Evolutionary conservation across 2,797 vertebrate species (phyloP), one percentile per base, ranked within the genome.

Genomic region (Pipistrellus kuhlii): DNA sequence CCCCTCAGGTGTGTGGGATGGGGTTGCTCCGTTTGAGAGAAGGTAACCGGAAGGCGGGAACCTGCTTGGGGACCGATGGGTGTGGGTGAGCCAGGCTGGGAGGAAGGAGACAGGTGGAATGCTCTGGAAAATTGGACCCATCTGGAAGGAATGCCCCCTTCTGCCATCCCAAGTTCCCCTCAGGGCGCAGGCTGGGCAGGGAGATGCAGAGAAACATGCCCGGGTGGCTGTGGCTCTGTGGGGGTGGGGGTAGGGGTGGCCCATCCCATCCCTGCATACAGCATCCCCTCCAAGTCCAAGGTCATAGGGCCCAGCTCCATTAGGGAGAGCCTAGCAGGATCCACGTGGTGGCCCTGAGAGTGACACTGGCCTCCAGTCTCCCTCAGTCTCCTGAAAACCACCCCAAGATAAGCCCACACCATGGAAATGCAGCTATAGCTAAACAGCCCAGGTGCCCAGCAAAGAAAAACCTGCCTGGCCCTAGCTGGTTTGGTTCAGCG

Each of bases 301-400:
- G 35, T 93, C 96, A 97, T 95, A 0, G 97, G 97, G 55, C 97
- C 97, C 0, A 96, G 97, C 90, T 98, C 97, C 90, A 97, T 94
- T 81, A 97, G 85, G 30, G 96, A 97, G 88, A 97, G 15, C 14
- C 87, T 89, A 62, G 5, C 44, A 59, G n/a, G 20, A 41, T 73
- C 23, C 11, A 48, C 6, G 0, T 10, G 12, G 30, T 77, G 27
- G 13, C 14, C 62, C 41, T 69, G 23, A 83, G 48, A 44, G n/a
- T 55, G 44, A 17, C 30, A 80, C 17, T 12, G 18, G 32, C 27
- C 48, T 38, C 32, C 32, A 14, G 3, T 69, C 32, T 78, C 75
- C 35, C 75, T 91, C 53, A 51, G 21, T 20, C 66, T 76, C 30
- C 18, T 23, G 77, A 6, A 77, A 66, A 83, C 57, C 51, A 84